phyloP scores from a whole-genome alignment of 2,888 invertebrate genomes.

The Lycophotia porphyrea region DNA sequence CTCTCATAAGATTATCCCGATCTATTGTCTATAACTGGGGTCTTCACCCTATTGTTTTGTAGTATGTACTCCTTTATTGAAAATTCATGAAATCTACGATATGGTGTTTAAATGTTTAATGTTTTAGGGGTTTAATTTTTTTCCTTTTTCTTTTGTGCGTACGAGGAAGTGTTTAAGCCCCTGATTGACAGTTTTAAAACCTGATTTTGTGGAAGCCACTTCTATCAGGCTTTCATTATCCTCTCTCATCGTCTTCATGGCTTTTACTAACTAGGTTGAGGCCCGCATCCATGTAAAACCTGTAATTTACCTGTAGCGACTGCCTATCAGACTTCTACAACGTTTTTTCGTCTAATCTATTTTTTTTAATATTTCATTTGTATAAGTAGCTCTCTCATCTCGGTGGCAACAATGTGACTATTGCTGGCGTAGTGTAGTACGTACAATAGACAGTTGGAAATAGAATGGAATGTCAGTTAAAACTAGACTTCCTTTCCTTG shows the following conservation, averaged over 20 bases:
- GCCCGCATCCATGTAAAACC: not conserved
- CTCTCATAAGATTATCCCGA: constrained; percentile 61
- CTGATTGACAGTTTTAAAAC: not conserved
- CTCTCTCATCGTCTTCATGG: not conserved
- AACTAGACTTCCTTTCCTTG: not conserved
- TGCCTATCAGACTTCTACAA: not conserved
- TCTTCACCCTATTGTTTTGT: constrained; percentile 53
- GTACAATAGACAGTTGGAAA: not conserved
- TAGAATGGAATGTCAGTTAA: not conserved
- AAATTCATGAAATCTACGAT: constrained; percentile 51
- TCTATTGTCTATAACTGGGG: constrained; percentile 64
- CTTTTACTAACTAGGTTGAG: not conserved
- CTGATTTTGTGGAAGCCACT: not conserved
- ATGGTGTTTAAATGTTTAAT: constrained; percentile 29
- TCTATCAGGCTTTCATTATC: not conserved
- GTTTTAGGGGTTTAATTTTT: not conserved
- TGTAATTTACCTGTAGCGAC: not conserved
- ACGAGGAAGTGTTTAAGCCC: not conserved
- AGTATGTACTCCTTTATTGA: constrained; percentile 57
- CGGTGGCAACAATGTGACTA: not conserved
- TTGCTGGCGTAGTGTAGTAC: not conserved
- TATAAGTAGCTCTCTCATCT: not conserved
- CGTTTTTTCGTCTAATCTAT: not conserved
- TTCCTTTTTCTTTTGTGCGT: not conserved
- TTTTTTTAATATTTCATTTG: not conserved